Evolutionary conservation across 2,113 vertebrate genomes (phyloP).

Genomic region (Hepsetus odoe): DNA sequence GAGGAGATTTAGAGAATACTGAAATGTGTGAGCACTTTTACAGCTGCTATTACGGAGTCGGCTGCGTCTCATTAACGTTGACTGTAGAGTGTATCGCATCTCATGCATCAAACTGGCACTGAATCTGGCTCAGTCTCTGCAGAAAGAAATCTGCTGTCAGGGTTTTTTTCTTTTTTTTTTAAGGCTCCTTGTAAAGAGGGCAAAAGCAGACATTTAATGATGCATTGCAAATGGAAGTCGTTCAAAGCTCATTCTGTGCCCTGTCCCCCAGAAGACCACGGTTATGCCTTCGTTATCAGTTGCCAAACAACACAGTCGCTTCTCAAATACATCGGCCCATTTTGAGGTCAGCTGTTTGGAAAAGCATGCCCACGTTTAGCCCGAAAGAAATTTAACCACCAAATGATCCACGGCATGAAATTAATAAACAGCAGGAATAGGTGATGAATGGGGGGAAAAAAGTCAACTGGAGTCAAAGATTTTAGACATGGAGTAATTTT

Average conservation of each 20-base stretch:
- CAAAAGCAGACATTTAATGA: conserved; percentile 29
- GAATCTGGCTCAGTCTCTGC: conserved; percentile 17
- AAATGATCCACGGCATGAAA: no score
- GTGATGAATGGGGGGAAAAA: not conserved
- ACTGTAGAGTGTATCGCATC: conserved; percentile 20
- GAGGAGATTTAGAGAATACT: conserved; percentile 20
- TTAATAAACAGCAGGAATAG: not conserved
- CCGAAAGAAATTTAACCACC: no score
- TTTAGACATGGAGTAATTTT: not conserved
- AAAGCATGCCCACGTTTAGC: not conserved
- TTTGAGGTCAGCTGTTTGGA: conserved; percentile 20
- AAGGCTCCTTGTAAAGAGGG: conserved; percentile 22
- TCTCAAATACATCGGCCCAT: not conserved
- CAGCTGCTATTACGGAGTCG: conserved; percentile 36
- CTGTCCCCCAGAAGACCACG: not conserved
- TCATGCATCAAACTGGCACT: not conserved
- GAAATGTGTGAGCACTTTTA: conserved; percentile 13
- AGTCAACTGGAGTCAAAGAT: not conserved
- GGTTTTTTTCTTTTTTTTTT: not conserved
- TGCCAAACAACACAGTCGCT: conserved; percentile 21
- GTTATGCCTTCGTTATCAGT: conserved; percentile 15
- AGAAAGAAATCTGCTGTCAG: not conserved
- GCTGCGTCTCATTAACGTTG: conserved; percentile 41
- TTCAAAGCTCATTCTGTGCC: conserved; percentile 30
- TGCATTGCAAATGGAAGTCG: conserved; percentile 34